phyloP scores from a whole-genome alignment of 2,888 invertebrate genomes.

The Anthophora plumipes region DNA sequence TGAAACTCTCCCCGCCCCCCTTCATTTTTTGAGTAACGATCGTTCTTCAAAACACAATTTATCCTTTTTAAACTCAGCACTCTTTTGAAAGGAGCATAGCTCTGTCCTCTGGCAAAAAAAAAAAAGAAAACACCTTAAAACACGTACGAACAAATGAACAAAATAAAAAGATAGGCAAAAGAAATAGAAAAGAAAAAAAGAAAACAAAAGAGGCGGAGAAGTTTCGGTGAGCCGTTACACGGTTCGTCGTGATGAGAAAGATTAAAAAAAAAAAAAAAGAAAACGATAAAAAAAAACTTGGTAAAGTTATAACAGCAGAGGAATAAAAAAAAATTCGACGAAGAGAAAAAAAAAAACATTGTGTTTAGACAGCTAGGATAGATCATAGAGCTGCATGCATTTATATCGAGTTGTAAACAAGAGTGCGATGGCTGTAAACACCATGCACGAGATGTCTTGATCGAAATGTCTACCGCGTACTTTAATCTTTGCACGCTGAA shows the following conservation, averaged over 20 bases:
- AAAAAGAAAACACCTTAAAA: constrained; percentile 26
- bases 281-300: constrained; percentile 8
- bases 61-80: constrained; percentile 55
- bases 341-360: constrained; percentile 43
- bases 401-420: constrained; percentile 72
- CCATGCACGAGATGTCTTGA: constrained; percentile 55
- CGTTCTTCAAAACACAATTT: constrained; percentile 22
- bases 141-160: constrained; percentile 7
- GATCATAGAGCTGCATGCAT: constrained; percentile 79
- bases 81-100: constrained; percentile 31
- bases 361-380: constrained; percentile 74
- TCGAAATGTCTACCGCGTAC: constrained; percentile 57
- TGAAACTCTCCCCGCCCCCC: constrained; percentile 8
- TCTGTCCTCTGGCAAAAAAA: constrained; percentile 34
- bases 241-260: constrained; percentile 7
- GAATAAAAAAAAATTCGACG: constrained; percentile 22
- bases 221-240: background rate
- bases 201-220: constrained; percentile 12
- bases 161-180: constrained; percentile 25
- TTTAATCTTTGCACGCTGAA: constrained; percentile 59
- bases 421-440: constrained; percentile 48
- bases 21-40: constrained; percentile 33
- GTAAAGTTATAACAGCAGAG: constrained; percentile 25
- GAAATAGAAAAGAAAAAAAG: constrained; percentile 22
- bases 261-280: no score